Percentiles rank a stretch among this genome's conserved stretches.
These are phyloP conservation scores for Melipona beecheii DNA, from an alignment of 2,888 invertebrate species.

Conservation along the genomic window DNA sequence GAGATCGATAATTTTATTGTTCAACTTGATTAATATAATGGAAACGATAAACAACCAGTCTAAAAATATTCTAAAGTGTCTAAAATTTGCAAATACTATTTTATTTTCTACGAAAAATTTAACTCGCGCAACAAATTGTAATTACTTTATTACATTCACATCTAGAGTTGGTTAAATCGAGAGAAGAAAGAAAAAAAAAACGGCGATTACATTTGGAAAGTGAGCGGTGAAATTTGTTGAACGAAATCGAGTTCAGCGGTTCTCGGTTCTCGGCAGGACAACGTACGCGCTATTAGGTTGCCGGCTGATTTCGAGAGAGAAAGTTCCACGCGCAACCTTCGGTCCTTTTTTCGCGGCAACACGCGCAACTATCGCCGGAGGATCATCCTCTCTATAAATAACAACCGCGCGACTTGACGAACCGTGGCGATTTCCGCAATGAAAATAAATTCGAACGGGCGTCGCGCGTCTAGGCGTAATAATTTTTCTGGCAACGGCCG, in stretches of 20 bases:
- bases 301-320: background rate
- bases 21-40: too few relatives aligned
- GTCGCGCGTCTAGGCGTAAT: conserved; percentile 45
- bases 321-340: background rate
- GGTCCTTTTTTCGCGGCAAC: background rate
- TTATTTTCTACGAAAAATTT: too few relatives aligned
- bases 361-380: conserved; percentile 11
- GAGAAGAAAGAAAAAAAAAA: background rate
- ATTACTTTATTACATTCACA: too few relatives aligned
- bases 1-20: too few relatives aligned
- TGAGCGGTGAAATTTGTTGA: background rate
- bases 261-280: background rate
- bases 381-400: conserved; percentile 66
- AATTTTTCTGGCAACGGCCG: conserved; percentile 60
- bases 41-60: too few relatives aligned
- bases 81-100: too few relatives aligned
- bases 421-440: conserved; percentile 69
- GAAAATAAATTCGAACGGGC: conserved; percentile 67
- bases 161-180: too few relatives aligned
- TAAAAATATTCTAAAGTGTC: too few relatives aligned
- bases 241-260: background rate
- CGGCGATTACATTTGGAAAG: background rate
- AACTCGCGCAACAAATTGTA: too few relatives aligned
- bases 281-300: background rate
- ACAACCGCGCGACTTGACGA: conserved; percentile 56